A percentile compares a stretch with the other conserved stretches of the same genome.
Evolutionary conservation across 2,888 invertebrate genomes (phyloP).

Genomic region (Parthenolecanium corni): DNA sequence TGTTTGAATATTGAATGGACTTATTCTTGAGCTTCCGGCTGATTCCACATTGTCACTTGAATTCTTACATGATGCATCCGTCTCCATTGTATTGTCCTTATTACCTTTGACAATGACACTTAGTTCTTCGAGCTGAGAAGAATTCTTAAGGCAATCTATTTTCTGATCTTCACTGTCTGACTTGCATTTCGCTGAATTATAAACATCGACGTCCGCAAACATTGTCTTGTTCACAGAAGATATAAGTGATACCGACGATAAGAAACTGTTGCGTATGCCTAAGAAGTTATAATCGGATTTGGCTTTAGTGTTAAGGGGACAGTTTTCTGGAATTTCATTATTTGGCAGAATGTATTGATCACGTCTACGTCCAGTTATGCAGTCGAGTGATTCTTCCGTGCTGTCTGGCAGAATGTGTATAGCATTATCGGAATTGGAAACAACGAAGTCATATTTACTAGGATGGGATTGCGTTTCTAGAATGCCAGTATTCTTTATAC

Average conservation of each 20-base stretch:
- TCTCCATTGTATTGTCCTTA: not conserved
- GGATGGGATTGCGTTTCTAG: too few relatives aligned
- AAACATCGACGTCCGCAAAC: conserved; percentile 15
- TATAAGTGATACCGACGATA: conserved; percentile 14
- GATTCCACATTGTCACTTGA: not conserved
- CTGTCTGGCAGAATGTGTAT: conserved; percentile 15
- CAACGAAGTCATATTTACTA: conserved; percentile 2
- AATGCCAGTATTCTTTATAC: too few relatives aligned
- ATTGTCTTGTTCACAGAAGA: conserved; percentile 16
- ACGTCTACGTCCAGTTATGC: not conserved
- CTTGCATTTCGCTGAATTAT: not conserved
- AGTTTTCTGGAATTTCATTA: conserved; percentile 8
- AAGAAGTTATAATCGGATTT: conserved; percentile 6
- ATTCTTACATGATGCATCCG: not conserved
- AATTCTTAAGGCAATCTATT: not conserved
- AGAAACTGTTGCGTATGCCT: conserved; percentile 11
- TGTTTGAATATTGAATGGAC: conserved; percentile 56
- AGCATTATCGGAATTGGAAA: conserved; percentile 14
- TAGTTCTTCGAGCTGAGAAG: conserved; percentile 2
- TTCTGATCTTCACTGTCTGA: not conserved
- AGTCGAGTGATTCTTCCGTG: not conserved
- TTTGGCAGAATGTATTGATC: conserved; percentile 20
- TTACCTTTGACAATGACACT: not conserved
- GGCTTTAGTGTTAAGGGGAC: not conserved
- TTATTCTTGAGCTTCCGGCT: conserved; percentile 7